Evolutionary conservation across 2,113 vertebrate species (phyloP).

Genomic region (Apteryx owenii): DNA sequence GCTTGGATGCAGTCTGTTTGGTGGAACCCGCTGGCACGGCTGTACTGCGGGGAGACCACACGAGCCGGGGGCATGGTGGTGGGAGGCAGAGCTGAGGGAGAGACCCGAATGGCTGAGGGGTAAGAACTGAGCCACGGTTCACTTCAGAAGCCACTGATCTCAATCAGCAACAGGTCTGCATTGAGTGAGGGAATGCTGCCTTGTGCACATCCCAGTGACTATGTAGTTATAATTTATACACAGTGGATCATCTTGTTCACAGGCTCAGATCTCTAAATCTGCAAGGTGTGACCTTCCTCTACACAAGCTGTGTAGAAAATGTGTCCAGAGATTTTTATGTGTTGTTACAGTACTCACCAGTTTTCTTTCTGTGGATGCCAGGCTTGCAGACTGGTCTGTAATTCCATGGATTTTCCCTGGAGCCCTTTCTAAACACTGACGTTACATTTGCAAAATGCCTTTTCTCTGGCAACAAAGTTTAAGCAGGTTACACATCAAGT

Average conservation of each 20-base stretch:
- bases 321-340: not conserved
- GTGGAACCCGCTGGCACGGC: not conserved
- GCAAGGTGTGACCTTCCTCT: not conserved
- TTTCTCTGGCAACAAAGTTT: not conserved
- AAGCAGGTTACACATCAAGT: not conserved
- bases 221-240: not conserved
- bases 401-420: not conserved
- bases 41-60: not conserved
- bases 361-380: not conserved
- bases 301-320: not conserved
- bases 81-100: not conserved
- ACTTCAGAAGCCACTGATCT: not conserved
- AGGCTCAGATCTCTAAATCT: not conserved
- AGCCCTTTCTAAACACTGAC: not conserved
- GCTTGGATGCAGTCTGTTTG: not conserved
- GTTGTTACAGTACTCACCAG: not conserved
- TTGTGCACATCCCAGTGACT: not conserved
- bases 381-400: not conserved
- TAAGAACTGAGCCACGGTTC: not conserved
- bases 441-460: not conserved
- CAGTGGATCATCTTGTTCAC: not conserved
- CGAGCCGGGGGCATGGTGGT: accelerated
- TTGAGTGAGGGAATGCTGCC: not conserved
- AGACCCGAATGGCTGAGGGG: not conserved
- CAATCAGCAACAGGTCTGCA: not conserved